Conservation (phyloP, 2,888 invertebrate genomes). For the Coecobrya sp. region DNA sequence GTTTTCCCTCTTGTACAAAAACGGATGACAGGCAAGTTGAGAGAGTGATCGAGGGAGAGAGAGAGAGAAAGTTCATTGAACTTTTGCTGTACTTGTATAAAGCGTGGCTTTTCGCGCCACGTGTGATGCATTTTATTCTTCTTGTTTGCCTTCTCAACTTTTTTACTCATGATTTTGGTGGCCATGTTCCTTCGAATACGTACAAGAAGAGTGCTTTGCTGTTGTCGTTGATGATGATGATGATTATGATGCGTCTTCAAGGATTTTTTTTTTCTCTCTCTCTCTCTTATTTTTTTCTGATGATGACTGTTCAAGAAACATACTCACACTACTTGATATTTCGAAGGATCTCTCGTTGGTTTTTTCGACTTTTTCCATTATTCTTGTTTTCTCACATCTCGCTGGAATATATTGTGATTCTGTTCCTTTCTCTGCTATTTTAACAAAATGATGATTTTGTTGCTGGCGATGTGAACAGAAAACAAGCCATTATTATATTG, state of each 20-base stretch:
- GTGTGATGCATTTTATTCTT: conserved; percentile 84
- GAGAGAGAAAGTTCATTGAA: conserved; percentile 83
- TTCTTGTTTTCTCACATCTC: background rate
- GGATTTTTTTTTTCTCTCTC: conserved; percentile 37
- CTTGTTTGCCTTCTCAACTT: conserved; percentile 59
- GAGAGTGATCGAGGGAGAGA: conserved; percentile 57
- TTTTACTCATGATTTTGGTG: background rate
- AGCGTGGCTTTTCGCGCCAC: conserved; percentile 85
- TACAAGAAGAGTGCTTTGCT: background rate
- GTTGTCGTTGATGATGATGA: conserved; percentile 10
- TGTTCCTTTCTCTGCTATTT: background rate
- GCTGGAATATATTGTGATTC: conserved; percentile 12
- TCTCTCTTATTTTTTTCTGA: background rate
- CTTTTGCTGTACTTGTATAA: conserved; percentile 72
- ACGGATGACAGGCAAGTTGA: conserved; percentile 72
- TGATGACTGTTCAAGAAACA: conserved; percentile 10
- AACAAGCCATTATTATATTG: background rate
- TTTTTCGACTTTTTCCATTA: background rate
- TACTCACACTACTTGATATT: background rate
- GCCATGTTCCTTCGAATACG: background rate
- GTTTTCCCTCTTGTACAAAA: conserved; percentile 69
- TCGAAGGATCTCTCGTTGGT: background rate
- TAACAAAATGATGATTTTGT: conserved; percentile 41
- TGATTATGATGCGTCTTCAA: conserved; percentile 53
- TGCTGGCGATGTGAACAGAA: background rate